Base-by-base conservation (phyloP, 2,888 invertebrate genomes). In the Mechanitis mazaeus region DNA sequence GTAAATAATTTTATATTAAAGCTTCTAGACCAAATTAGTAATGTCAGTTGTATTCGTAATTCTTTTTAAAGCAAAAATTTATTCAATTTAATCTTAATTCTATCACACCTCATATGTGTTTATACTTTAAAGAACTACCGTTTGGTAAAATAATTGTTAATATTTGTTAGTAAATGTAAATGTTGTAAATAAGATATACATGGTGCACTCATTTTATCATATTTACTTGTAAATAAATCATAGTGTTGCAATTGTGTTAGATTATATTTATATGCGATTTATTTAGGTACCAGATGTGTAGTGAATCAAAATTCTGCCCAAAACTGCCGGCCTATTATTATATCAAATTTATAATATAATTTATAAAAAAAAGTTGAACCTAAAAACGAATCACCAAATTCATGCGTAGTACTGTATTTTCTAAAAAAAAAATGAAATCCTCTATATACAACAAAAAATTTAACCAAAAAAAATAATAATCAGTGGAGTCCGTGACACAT, bases 151-250 rank as follows among this genome's bases (percentile, higher is more conserved):
- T 71, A 72, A 78, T 80, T 87, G 87, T 87, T 88, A 83, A 84
- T 85, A 85, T 72, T 80, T 83, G 81, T 84, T 86, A 87, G 85
- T 65, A 81, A 74, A 74, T 90, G 88, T 89, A 88, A 69, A 89
- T 84, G 78, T 75, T 90, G 88, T 90, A 89, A 79, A 89, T 87
- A 87, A 71, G 72, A 74, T 64, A 80, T 76, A 73, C 68, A 83
- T 84, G 87, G 86, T 87, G 88, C 88, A 87, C 88, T 76, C 73
- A 78, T 66, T 79, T 76, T 82, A 78, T 81, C 77, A 75, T 73
- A 71, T 80, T 75, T 78, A 78, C 71, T 77, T 80, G 79, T 63
- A 67, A 62, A 70, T 70, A 68, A 59, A 63, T 69, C 65, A 64
- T 64, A 55, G 54, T 64, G 60, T 63, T 61, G 66, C 68, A 68